Percentiles rank a stretch among this genome's conserved stretches.
Conservation (phyloP, 2,797 vertebrate genomes). For the Myripristis jacobus region DNA sequence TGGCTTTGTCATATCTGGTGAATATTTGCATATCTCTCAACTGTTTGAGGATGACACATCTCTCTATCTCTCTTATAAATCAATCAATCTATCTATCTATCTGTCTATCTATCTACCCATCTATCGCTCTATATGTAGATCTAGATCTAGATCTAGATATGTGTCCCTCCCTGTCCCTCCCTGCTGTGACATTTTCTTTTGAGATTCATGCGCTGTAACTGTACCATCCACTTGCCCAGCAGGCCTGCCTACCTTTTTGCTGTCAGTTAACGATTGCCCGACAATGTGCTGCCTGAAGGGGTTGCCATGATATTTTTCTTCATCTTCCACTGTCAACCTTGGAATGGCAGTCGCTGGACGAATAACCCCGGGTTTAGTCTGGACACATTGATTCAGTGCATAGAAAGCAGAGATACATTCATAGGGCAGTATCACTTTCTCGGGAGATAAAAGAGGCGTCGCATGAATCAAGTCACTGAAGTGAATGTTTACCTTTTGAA, state of each 20-base stretch:
- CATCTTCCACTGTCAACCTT: constrained; percentile 78
- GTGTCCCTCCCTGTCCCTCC: too few species aligned
- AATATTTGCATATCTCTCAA: too few species aligned
- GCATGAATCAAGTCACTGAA: not conserved
- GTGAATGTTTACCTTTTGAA: constrained; percentile 51
- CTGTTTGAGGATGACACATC: too few species aligned
- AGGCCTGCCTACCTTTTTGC: constrained; percentile 88
- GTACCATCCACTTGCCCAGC: not conserved
- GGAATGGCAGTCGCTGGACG: constrained; percentile 85
- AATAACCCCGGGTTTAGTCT: constrained; percentile 94
- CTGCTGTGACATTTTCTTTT: too few species aligned
- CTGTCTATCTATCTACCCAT: too few species aligned
- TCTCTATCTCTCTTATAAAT: too few species aligned
- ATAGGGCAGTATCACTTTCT: not conserved
- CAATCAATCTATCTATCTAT: too few species aligned
- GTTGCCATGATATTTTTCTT: constrained; percentile 80
- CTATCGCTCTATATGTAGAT: too few species aligned
- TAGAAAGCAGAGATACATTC: constrained; percentile 2
- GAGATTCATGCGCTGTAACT: too few species aligned
- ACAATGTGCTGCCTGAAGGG: constrained; percentile 84
- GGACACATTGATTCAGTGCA: constrained; percentile 76
- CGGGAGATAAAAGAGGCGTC: not conserved
- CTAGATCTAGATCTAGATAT: too few species aligned
- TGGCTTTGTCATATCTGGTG: too few species aligned
- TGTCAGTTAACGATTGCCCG: constrained; percentile 72